A percentile compares a stretch with the other conserved stretches of the same genome.
These are phyloP conservation scores for Lypha dubia DNA, from an alignment of 2,888 invertebrate genomes.

Conservation along the genomic window DNA sequence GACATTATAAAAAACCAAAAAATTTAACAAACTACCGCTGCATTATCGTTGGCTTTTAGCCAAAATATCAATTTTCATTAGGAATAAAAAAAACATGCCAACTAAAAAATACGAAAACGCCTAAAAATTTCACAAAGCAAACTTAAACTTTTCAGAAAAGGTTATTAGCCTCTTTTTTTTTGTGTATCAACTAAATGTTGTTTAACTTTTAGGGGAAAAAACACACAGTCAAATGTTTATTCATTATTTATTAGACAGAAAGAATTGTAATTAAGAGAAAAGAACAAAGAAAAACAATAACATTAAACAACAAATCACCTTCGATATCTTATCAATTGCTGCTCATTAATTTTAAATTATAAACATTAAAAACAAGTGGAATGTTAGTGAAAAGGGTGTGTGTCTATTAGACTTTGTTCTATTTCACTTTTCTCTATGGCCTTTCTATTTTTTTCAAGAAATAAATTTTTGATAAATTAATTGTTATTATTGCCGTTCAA, in stretches of 20 bases:
- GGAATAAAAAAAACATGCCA: constrained; percentile 51
- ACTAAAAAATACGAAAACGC: not conserved
- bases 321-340: constrained; percentile 55
- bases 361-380: constrained; percentile 16
- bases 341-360: constrained; percentile 41
- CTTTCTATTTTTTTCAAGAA: not conserved
- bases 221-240: not conserved
- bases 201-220: not conserved
- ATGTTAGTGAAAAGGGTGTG: constrained; percentile 13
- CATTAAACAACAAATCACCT: constrained; percentile 27
- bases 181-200: not conserved
- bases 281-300: not conserved
- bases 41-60: constrained; percentile 61
- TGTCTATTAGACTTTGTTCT: not conserved
- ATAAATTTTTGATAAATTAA: not conserved
- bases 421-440: not conserved
- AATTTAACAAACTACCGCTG: constrained; percentile 48
- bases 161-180: constrained; percentile 53
- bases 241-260: not conserved
- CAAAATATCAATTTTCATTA: constrained; percentile 71
- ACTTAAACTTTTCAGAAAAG: constrained; percentile 22
- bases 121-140: constrained; percentile 19
- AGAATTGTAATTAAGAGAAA: not conserved
- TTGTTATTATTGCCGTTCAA: constrained; percentile 3
- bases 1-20: not conserved